Conservation (phyloP, 2,113 vertebrate genomes). For the Mola mola region DNA sequence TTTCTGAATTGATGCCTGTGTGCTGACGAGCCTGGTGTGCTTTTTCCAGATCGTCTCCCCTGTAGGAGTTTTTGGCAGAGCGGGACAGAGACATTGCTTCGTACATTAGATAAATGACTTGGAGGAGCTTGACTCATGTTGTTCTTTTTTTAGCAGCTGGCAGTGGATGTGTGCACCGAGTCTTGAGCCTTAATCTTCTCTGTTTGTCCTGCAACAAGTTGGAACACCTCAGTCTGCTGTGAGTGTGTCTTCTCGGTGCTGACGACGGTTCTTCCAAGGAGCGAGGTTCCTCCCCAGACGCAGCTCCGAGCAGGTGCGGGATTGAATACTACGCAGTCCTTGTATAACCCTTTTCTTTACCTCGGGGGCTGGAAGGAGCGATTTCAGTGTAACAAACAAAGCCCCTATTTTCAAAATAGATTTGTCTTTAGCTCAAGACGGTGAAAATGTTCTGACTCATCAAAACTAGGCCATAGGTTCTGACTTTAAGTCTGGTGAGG, state of each 20-base stretch:
- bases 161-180: constrained; percentile 34
- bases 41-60: constrained; percentile 33
- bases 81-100: constrained; percentile 51
- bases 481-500: no score
- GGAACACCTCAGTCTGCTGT: constrained; percentile 47
- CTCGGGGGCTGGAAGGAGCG: constrained; percentile 32
- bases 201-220: constrained; percentile 65
- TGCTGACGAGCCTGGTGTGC: constrained; percentile 20
- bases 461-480: constrained; percentile 6
- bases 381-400: constrained; percentile 55
- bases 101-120: constrained; percentile 69
- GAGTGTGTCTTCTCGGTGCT: constrained; percentile 10
- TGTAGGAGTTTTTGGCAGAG: constrained; percentile 32
- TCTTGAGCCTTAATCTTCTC: constrained; percentile 56
- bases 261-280: constrained; percentile 24
- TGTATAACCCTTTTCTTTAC: constrained; percentile 33
- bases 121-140: constrained; percentile 53
- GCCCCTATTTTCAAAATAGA: constrained; percentile 26
- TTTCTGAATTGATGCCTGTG: constrained; percentile 37
- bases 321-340: constrained; percentile 42
- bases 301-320: constrained; percentile 58
- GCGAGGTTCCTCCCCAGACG: constrained; percentile 32
- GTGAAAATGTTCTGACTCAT: constrained; percentile 17
- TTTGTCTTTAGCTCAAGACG: constrained; percentile 37
- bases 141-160: constrained; percentile 65